These are phyloP conservation scores for Tyrannus savana DNA, from an alignment of 2,113 vertebrate species.

Conservation along the genomic window DNA sequence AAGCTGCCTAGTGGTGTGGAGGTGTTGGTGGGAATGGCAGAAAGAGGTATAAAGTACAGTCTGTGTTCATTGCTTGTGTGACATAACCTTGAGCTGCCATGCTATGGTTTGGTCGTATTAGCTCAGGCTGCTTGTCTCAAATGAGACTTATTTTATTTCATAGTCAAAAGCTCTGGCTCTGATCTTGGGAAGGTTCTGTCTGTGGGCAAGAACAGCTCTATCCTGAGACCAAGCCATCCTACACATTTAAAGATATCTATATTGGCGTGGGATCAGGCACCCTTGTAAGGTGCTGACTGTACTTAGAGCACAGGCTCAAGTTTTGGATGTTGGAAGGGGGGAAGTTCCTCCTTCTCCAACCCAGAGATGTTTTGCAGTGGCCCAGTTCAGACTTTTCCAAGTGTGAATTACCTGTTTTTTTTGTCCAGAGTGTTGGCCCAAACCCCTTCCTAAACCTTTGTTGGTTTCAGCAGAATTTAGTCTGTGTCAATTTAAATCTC, in stretches of 20 bases:
- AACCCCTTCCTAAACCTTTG: background rate
- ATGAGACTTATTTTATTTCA: background rate
- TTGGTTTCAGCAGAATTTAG: background rate
- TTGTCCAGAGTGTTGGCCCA: background rate
- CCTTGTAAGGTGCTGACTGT: background rate
- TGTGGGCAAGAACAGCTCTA: background rate
- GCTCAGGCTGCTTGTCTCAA: background rate
- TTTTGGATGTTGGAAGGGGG: background rate
- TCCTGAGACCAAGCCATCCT: background rate
- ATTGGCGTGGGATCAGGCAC: background rate
- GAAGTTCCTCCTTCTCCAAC: background rate
- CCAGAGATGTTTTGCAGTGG: background rate
- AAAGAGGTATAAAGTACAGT: background rate
- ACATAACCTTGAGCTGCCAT: accelerated
- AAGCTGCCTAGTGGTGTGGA: background rate
- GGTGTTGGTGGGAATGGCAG: background rate
- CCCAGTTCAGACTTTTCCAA: background rate
- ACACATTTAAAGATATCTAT: accelerated
- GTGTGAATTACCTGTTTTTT: background rate
- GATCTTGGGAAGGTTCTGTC: background rate
- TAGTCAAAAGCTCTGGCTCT: background rate
- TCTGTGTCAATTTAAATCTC: background rate
- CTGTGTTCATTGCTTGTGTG: background rate
- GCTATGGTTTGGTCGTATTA: background rate
- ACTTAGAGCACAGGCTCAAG: background rate